Conservation (phyloP, 2,888 invertebrate species). For the Polydrusus pterygomalis region DNA sequence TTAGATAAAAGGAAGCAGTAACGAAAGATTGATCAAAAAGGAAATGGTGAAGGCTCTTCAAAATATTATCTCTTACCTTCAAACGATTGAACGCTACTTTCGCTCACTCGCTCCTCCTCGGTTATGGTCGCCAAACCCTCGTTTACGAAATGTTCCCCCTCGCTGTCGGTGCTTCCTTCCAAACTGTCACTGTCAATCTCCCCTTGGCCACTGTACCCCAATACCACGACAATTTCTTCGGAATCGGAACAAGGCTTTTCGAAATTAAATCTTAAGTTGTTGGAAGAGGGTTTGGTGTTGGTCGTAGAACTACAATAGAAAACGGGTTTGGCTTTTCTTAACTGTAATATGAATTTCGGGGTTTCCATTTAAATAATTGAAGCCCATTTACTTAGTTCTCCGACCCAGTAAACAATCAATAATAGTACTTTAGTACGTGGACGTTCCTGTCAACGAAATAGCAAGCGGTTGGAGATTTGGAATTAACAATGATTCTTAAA, state of each 20-base stretch:
- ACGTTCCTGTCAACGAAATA: no score
- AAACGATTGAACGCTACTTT: constrained; percentile 63
- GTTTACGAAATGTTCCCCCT: constrained; percentile 65
- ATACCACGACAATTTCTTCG: constrained; percentile 42
- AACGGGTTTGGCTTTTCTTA: not conserved
- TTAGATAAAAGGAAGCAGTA: no score
- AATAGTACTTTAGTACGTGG: no score
- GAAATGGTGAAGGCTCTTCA: no score
- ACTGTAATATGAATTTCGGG: no score
- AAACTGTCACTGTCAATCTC: constrained; percentile 61
- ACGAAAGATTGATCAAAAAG: no score
- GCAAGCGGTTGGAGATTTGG: no score
- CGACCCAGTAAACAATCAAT: not conserved
- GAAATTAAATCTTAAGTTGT: constrained; percentile 32
- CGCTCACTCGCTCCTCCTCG: constrained; percentile 68
- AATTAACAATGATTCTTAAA: no score
- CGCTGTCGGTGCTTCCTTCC: constrained; percentile 63
- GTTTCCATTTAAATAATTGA: no score
- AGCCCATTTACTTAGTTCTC: not conserved
- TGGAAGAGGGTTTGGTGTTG: constrained; percentile 22
- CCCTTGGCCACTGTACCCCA: constrained; percentile 32
- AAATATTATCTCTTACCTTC: constrained; percentile 62
- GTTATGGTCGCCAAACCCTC: constrained; percentile 70
- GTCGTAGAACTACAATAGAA: constrained; percentile 20
- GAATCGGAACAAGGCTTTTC: constrained; percentile 33